Conservation (phyloP, 2,797 vertebrate species). For the Premnoplex brunnescens region DNA sequence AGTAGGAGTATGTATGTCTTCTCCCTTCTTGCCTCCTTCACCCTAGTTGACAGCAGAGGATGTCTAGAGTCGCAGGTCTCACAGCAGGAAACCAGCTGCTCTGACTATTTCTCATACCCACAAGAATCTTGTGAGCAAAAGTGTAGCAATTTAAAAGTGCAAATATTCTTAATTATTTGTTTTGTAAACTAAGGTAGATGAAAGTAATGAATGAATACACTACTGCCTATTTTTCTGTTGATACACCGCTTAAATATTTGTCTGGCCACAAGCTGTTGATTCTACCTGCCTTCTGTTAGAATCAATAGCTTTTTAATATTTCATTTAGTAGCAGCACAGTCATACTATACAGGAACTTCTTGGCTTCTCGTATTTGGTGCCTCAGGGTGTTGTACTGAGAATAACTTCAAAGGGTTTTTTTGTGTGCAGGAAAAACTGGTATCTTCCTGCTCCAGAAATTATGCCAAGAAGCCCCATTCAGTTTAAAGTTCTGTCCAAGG, state of each 20-base stretch:
- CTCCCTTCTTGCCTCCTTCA: background rate
- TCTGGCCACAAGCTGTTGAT: background rate
- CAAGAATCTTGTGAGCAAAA: background rate
- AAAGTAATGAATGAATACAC: background rate
- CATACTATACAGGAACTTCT: background rate
- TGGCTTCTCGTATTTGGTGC: background rate
- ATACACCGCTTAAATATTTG: background rate
- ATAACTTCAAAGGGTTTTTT: background rate
- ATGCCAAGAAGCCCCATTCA: constrained; percentile 81
- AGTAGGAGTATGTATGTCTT: background rate
- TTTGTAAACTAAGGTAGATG: background rate
- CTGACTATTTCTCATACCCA: background rate
- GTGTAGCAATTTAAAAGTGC: background rate
- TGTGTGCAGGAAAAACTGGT: constrained; percentile 91
- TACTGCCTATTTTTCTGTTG: background rate
- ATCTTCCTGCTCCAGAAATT: constrained; percentile 88
- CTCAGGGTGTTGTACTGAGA: background rate
- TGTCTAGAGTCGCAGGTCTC: background rate
- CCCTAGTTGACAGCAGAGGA: background rate
- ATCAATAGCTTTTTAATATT: background rate
- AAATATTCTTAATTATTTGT: background rate
- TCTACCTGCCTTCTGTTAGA: background rate
- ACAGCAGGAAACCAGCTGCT: background rate
- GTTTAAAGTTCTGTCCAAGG: constrained; percentile 87
- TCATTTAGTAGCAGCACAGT: background rate